phyloP scores from a whole-genome alignment of 2,888 invertebrate genomes.

The Antheraea assamensis region DNA sequence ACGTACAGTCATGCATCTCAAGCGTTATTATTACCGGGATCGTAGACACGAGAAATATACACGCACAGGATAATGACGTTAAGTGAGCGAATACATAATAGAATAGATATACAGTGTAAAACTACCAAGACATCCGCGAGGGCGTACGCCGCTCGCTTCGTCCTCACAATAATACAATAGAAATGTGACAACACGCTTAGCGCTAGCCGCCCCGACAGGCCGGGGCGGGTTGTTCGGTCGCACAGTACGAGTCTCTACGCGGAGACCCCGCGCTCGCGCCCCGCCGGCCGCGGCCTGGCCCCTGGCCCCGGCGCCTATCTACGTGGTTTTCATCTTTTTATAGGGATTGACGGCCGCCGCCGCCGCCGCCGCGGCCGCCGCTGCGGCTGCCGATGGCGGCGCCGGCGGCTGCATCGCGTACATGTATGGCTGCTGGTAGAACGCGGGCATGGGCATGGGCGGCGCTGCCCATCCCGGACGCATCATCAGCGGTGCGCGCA shows the following conservation, averaged over 20 bases:
- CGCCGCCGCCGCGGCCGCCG: conserved; percentile 67
- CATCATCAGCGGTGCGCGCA: conserved; percentile 75
- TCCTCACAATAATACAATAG: conserved; percentile 80
- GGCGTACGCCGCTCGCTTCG: conserved; percentile 72
- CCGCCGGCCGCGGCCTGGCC: conserved; percentile 67
- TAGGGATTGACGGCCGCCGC: conserved; percentile 88
- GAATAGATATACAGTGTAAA: conserved; percentile 72
- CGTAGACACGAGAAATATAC: conserved; percentile 82
- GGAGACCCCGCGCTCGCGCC: conserved; percentile 79
- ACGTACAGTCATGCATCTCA: conserved; percentile 93
- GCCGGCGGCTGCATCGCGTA: conserved; percentile 78
- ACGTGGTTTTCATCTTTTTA: conserved; percentile 95
- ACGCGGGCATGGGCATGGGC: conserved; percentile 75
- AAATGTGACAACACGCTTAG: conserved; percentile 81
- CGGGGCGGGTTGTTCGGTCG: conserved; percentile 69
- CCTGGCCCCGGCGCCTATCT: conserved; percentile 68
- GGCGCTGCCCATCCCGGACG: conserved; percentile 72
- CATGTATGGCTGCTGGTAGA: conserved; percentile 79
- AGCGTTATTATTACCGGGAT: conserved; percentile 95
- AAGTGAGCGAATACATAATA: conserved; percentile 78
- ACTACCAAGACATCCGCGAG: conserved; percentile 78
- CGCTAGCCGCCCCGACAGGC: conserved; percentile 78
- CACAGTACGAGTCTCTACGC: conserved; percentile 78
- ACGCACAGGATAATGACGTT: conserved; percentile 79
- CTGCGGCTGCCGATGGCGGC: conserved; percentile 67